Conservation (phyloP, 2,113 vertebrate species). For the Coreoperca whiteheadi region DNA sequence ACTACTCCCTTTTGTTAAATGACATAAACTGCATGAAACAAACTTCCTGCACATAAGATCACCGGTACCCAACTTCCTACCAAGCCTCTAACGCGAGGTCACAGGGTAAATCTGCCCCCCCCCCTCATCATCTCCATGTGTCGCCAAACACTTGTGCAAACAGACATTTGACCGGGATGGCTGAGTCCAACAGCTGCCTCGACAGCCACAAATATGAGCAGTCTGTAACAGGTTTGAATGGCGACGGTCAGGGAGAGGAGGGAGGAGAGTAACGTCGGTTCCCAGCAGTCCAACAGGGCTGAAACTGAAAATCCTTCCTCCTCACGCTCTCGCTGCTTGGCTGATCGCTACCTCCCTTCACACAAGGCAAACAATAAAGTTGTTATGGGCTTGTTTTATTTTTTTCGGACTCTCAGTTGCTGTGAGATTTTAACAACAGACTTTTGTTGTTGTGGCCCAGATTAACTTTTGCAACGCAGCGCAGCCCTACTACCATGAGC, state of each 20-base stretch:
- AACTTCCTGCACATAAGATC: not conserved
- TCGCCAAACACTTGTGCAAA: constrained; percentile 63
- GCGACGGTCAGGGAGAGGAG: not conserved
- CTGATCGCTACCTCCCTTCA: not conserved
- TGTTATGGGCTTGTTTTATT: constrained; percentile 58
- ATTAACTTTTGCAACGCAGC: constrained; percentile 20
- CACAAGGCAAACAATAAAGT: constrained; percentile 50
- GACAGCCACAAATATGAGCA: constrained; percentile 14
- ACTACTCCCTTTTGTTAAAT: not conserved
- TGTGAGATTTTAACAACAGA: constrained; percentile 37
- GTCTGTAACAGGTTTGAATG: constrained; percentile 44
- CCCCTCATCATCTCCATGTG: constrained; percentile 47
- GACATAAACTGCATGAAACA: not conserved
- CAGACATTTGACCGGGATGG: constrained; percentile 25
- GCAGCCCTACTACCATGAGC: not conserved
- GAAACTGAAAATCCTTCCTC: not conserved
- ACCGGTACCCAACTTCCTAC: not conserved
- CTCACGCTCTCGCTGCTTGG: not conserved
- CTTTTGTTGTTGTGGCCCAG: constrained; percentile 33
- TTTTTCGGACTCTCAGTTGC: constrained; percentile 28
- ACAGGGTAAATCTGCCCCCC: not conserved
- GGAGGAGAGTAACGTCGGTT: not conserved
- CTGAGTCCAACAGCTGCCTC: constrained; percentile 57
- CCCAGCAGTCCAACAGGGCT: not conserved
- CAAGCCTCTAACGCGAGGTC: not conserved